Percentiles rank a stretch among this genome's conserved stretches.
Conservation (phyloP, 2,888 invertebrate species). For the Sminthurinus aureus region DNA sequence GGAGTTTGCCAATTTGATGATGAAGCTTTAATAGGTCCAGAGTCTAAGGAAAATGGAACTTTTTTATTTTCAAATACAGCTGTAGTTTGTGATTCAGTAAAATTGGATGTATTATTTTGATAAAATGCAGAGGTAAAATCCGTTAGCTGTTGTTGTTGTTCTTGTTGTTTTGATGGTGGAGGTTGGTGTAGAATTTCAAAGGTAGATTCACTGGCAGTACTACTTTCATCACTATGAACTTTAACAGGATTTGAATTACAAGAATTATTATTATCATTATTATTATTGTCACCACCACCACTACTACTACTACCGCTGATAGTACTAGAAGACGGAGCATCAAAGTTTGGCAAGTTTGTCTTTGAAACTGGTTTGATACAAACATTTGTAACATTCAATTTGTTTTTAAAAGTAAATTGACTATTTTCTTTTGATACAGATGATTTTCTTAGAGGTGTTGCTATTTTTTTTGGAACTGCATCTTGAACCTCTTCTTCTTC, state of each 20-base stretch:
- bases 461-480: neutral
- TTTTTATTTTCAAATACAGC: no score
- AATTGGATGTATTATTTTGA: no score
- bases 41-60: no score
- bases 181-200: neutral
- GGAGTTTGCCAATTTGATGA: no score
- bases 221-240: slow-evolving; percentile 14
- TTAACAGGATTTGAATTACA: neutral
- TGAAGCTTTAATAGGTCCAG: no score
- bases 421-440: neutral
- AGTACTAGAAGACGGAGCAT: no score
- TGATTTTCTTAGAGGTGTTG: neutral
- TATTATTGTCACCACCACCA: neutral
- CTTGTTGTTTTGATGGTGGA: neutral
- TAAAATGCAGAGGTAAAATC: no score
- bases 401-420: neutral
- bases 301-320: neutral
- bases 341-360: neutral
- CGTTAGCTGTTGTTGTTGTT: no score
- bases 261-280: neutral
- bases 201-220: slow-evolving; percentile 25
- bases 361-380: neutral
- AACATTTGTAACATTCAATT: neutral
- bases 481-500: neutral
- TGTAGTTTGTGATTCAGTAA: no score